phyloP scores from a whole-genome alignment of 92 coral and sea anemone species.

The Epizoanthus scotinus region DNA sequence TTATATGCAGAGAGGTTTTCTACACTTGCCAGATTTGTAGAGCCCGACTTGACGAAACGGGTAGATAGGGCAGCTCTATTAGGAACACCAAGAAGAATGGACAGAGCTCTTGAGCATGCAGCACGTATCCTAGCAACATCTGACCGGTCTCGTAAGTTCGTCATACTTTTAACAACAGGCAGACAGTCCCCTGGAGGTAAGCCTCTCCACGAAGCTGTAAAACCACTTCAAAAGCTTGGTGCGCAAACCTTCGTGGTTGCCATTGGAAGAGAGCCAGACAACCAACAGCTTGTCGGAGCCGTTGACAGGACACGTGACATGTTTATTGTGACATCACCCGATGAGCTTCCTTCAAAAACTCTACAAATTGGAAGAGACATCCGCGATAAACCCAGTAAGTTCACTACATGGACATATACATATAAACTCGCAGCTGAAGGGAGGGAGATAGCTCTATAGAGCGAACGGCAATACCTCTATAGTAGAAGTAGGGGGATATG shows the following conservation, averaged over 20 bases:
- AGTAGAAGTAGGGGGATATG: too few relatives aligned
- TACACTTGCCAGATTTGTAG: constrained; percentile 36
- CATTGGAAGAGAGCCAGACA: constrained; percentile 61
- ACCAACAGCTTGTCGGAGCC: constrained; percentile 49
- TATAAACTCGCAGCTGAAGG: too few relatives aligned
- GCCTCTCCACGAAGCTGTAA: constrained; percentile 53
- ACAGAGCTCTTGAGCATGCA: constrained; percentile 55
- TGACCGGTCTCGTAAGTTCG: constrained; percentile 45
- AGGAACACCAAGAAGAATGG: constrained; percentile 60
- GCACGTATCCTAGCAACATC: constrained; percentile 43
- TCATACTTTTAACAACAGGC: constrained; percentile 76
- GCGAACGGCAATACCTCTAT: too few relatives aligned
- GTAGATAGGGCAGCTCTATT: constrained; percentile 55
- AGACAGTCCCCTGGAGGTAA: constrained; percentile 58
- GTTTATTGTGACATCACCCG: constrained; percentile 38
- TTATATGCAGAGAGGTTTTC: constrained; percentile 47
- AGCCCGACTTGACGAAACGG: constrained; percentile 27
- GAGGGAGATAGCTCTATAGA: too few relatives aligned
- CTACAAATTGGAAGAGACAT: constrained; percentile 30
- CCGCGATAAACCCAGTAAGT: constrained; percentile 30
- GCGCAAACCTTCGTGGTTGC: constrained; percentile 79
- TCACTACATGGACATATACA: not conserved
- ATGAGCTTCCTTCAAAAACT: constrained; percentile 42
- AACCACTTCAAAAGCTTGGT: constrained; percentile 61
- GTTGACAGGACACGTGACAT: constrained; percentile 54